Percentiles rank a stretch among this genome's conserved stretches.
phyloP scores from a whole-genome alignment of 2,113 vertebrate genomes.

The Otis tarda region DNA sequence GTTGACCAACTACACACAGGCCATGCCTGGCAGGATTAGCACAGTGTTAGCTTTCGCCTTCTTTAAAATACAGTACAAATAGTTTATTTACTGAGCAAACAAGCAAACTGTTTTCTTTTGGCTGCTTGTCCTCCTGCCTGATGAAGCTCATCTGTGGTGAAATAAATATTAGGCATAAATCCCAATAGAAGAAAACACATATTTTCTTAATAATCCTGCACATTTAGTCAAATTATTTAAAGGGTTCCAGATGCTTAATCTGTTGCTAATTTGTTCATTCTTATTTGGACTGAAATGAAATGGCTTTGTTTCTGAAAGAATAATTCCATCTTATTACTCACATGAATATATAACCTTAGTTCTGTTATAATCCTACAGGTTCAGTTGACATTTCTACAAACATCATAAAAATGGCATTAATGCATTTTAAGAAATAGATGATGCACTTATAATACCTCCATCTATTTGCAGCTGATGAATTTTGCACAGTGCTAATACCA shows the following conservation, averaged over 20 bases:
- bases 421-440: background rate
- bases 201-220: slow-evolving; percentile 47
- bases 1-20: background rate
- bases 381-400: background rate
- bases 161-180: slow-evolving; percentile 25
- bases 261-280: slow-evolving; percentile 43
- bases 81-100: slow-evolving; percentile 31
- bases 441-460: background rate
- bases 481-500: background rate
- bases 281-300: slow-evolving; percentile 16
- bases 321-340: background rate
- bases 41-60: background rate
- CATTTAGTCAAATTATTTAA: slow-evolving; percentile 36
- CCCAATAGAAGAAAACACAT: slow-evolving; percentile 33
- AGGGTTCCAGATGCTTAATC: slow-evolving; percentile 57
- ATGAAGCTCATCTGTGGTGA: slow-evolving; percentile 28
- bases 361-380: background rate
- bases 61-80: slow-evolving; percentile 4
- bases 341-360: background rate
- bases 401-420: background rate
- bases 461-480: background rate
- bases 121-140: background rate
- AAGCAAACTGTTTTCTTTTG: slow-evolving; percentile 6
- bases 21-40: background rate
- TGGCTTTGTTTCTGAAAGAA: slow-evolving; percentile 20